These are phyloP conservation scores for Pediacus dermestoides DNA, from an alignment of 2,888 invertebrate genomes.

Conservation along the genomic window DNA sequence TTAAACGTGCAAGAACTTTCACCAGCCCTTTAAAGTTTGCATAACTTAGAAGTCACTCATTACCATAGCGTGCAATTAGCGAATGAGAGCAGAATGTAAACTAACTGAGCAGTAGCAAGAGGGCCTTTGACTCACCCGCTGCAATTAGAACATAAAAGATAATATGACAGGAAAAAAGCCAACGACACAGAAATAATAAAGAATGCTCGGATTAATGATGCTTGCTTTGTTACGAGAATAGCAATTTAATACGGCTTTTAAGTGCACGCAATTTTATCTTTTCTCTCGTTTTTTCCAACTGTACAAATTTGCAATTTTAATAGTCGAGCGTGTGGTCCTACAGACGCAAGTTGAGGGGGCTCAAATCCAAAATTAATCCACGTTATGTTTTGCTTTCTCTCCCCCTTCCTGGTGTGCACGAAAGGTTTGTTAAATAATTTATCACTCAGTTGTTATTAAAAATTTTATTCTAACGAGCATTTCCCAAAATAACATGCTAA, in stretches of 20 bases:
- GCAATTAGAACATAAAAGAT: slow-evolving; percentile 46
- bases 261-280: slow-evolving; percentile 35
- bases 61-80: slow-evolving; percentile 33
- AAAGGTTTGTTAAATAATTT: no score
- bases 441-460: no score
- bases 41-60: slow-evolving; percentile 39
- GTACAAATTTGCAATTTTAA: slow-evolving; percentile 13
- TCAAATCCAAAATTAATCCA: slow-evolving; percentile 9
- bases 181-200: slow-evolving; percentile 46
- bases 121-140: slow-evolving; percentile 35
- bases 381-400: slow-evolving; percentile 5
- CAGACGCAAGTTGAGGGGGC: slow-evolving; percentile 5
- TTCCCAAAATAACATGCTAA: no score
- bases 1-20: slow-evolving; percentile 39
- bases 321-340: slow-evolving; percentile 4
- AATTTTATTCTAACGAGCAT: no score
- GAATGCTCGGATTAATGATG: slow-evolving; percentile 45
- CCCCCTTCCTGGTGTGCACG: slow-evolving; percentile 8
- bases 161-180: slow-evolving; percentile 43
- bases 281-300: slow-evolving; percentile 17
- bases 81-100: slow-evolving; percentile 44
- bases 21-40: slow-evolving; percentile 43
- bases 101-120: slow-evolving; percentile 33
- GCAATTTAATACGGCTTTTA: slow-evolving; percentile 33
- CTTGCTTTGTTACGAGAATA: slow-evolving; percentile 41